Conservation (phyloP, 2,797 vertebrate species). For the Artibeus lituratus region DNA sequence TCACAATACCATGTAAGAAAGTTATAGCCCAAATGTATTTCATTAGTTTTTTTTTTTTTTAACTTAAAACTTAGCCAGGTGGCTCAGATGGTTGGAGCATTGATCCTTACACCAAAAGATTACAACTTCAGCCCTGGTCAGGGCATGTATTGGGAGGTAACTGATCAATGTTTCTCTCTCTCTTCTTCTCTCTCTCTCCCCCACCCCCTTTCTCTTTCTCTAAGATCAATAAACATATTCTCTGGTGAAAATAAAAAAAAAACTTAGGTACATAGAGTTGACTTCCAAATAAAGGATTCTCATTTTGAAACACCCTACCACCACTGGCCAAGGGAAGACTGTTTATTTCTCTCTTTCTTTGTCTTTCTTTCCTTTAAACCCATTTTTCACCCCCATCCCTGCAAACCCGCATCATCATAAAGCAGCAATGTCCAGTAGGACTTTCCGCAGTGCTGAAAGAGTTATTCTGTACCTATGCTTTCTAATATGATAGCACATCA, state of each 20-base stretch:
- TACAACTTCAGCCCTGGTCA: neutral
- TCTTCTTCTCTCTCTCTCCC: too few relatives aligned
- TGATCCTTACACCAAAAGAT: neutral
- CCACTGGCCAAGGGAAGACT: neutral
- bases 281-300: neutral
- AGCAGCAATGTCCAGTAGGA: fast-evolving
- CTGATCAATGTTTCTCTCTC: neutral
- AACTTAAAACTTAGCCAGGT: neutral
- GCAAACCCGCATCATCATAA: neutral
- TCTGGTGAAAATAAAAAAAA: too few relatives aligned
- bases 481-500: neutral
- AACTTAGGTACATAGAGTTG: neutral
- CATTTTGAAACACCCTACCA: neutral
- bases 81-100: neutral
- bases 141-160: neutral
- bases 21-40: neutral
- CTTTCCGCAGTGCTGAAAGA: neutral
- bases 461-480: neutral
- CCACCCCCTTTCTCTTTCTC: neutral
- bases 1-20: too few relatives aligned
- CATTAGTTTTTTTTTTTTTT: neutral
- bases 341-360: neutral
- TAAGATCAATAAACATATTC: too few relatives aligned
- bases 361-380: neutral
- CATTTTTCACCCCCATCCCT: neutral